Evolutionary conservation across 2,113 vertebrate genomes (phyloP).

Genomic region (Clarias batrachus): DNA sequence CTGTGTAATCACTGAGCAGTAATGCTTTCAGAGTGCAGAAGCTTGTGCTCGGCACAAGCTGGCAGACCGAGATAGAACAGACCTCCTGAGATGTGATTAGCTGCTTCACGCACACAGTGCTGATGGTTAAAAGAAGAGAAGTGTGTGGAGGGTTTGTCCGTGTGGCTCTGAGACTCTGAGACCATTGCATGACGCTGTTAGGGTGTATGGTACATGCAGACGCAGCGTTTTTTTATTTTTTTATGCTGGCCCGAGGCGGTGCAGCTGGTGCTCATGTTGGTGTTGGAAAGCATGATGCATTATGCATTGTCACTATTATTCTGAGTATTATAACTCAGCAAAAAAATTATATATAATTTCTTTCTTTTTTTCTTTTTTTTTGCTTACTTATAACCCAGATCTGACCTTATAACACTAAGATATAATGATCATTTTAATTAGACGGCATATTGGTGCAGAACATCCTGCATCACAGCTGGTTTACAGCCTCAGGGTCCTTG

Average conservation of each 20-base stretch:
- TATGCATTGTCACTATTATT: no score
- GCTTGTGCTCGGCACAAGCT: background rate
- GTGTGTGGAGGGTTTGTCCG: background rate
- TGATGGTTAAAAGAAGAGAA: background rate
- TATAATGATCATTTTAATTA: background rate
- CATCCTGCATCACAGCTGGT: background rate
- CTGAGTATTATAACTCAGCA: no score
- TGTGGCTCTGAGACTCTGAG: constrained; percentile 14
- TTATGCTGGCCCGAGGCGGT: background rate
- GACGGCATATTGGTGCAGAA: background rate
- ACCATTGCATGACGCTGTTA: background rate
- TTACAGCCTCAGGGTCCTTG: background rate
- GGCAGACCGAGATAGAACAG: constrained; percentile 31
- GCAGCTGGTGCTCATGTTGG: constrained; percentile 15
- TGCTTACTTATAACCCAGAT: background rate
- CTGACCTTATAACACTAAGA: background rate
- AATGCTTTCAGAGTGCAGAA: background rate
- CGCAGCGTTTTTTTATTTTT: background rate
- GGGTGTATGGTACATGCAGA: constrained; percentile 2
- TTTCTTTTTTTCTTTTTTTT: no score
- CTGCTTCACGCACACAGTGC: background rate
- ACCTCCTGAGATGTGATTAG: constrained; percentile 29
- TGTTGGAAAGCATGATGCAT: background rate
- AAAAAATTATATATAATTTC: no score
- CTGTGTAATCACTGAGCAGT: constrained; percentile 13